A percentile compares a stretch with the other conserved stretches of the same genome.
Evolutionary conservation across 2,888 invertebrate species (phyloP).

Genomic region (Eupelmus urozonus): DNA sequence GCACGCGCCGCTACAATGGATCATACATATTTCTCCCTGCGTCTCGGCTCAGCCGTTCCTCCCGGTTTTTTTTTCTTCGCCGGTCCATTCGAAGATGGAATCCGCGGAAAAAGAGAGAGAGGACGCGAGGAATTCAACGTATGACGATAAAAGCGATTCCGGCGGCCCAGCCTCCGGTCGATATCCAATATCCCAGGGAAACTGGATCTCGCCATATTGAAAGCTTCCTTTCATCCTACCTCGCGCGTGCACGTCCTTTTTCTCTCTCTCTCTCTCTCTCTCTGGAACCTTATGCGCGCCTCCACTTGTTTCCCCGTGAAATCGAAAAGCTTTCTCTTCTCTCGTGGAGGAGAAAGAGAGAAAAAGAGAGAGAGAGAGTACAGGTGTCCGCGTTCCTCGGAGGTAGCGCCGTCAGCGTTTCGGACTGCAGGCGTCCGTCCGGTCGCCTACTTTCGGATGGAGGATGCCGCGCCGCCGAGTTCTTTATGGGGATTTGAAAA

Average conservation of each 20-base stretch:
- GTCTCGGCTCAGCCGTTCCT: not conserved
- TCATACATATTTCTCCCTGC: constrained; percentile 35
- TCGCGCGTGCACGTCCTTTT: not conserved
- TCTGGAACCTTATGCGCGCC: constrained; percentile 39
- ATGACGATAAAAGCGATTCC: constrained; percentile 55
- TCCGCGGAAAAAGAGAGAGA: constrained; percentile 26
- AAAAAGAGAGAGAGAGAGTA: no score
- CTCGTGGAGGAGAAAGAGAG: not conserved
- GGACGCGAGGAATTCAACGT: constrained; percentile 51
- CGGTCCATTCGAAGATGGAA: constrained; percentile 50
- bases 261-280: constrained; percentile 4
- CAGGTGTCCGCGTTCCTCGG: constrained; percentile 39
- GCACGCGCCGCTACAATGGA: constrained; percentile 41
- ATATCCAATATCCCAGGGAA: constrained; percentile 58
- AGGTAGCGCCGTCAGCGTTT: constrained; percentile 42
- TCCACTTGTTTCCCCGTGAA: constrained; percentile 55
- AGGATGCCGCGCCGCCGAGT: not conserved
- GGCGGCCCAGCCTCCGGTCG: constrained; percentile 38
- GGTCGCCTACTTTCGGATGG: constrained; percentile 14
- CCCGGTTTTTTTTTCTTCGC: not conserved
- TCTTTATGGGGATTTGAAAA: constrained; percentile 52
- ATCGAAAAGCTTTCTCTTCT: constrained; percentile 51
- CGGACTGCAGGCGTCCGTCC: not conserved
- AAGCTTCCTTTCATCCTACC: constrained; percentile 49
- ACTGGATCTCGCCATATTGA: constrained; percentile 59